phyloP scores from a whole-genome alignment of 2,888 invertebrate genomes.

The Criorhina ranunculi region DNA sequence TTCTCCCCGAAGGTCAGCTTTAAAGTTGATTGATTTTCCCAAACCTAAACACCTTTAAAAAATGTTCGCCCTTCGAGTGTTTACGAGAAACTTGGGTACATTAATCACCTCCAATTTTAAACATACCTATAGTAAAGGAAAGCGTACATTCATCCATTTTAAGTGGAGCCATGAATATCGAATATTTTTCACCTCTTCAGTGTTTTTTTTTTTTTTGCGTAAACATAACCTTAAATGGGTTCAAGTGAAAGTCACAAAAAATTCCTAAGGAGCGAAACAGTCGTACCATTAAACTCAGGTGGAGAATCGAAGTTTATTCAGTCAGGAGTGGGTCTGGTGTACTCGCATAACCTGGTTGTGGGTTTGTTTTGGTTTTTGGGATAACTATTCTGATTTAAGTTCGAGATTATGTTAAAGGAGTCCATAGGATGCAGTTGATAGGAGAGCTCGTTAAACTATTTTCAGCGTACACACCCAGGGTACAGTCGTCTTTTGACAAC shows the following conservation, averaged over 20 bases:
- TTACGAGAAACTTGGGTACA: conserved; percentile 47
- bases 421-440: too few relatives aligned
- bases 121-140: conserved; percentile 45
- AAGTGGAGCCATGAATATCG: conserved; percentile 69
- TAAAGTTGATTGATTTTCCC: conserved; percentile 66
- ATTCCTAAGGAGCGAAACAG: background rate
- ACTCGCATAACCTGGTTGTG: too few relatives aligned
- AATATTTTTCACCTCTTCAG: conserved; percentile 40
- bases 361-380: too few relatives aligned
- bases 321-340: background rate
- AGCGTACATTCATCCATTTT: conserved; percentile 70
- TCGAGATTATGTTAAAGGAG: too few relatives aligned
- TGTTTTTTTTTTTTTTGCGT: conserved; percentile 31
- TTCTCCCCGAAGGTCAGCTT: conserved; percentile 26
- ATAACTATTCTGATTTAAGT: too few relatives aligned
- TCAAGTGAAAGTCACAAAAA: conserved; percentile 36
- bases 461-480: too few relatives aligned
- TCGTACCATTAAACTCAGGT: conserved; percentile 23
- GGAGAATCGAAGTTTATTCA: background rate
- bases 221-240: conserved; percentile 29
- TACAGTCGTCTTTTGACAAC: too few relatives aligned
- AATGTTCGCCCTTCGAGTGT: conserved; percentile 35
- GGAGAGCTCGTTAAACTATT: background rate
- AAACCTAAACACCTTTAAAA: conserved; percentile 52
- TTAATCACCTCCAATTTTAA: conserved; percentile 65